Evolutionary conservation across 2,797 vertebrate genomes (phyloP), one percentile per base, ranked within the genome.

Genomic region (Podarcis lilfordi): DNA sequence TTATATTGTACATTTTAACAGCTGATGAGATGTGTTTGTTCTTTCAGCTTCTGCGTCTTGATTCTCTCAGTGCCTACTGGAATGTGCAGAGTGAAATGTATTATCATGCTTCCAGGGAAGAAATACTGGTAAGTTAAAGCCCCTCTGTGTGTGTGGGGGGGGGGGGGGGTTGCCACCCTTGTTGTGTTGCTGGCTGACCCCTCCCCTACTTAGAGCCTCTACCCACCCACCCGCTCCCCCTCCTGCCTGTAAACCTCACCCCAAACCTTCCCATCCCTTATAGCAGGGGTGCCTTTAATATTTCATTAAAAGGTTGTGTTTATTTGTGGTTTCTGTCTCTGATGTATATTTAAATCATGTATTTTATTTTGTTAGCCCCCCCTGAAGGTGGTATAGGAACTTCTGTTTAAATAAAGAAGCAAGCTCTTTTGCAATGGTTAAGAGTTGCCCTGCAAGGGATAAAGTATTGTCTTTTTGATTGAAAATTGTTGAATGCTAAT

Each of bases 1-100:
- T 61, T 69, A 23, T 1, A 23, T 59, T 27, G 9, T 11, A 23
- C 2, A 1, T 10, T 6, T 27, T 11, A 55, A 15, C 17, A 64
- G 59, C n/a, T 75, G 9, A 68, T 37, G 40, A 32, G 4, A 29
- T 89, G 25, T n/a, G 45, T 91, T 90, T 3, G 7, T 64, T 79
- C 91, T 91, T 94, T 55, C 91, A 98, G 98, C 96, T 99, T 8
- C 96, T 98, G 6, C 95, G 98, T 85, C 97, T 99, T 84, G 98
- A 99, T 80, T 97, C 98, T 94, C 98, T 99, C 78, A 98, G 98
- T 50, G 98, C 96, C 77, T 99, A 99, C 82, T 99, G 98, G 98
- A 99, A 99, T 9, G 97, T 99, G 59, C 94, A 97, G 92, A 98
- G 98, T 88, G 80, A 94, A 4, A 95, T 98, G 85, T 98, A 98